Evolutionary conservation across 2,888 invertebrate genomes (phyloP).

Genomic region (Xestia ashworthii): DNA sequence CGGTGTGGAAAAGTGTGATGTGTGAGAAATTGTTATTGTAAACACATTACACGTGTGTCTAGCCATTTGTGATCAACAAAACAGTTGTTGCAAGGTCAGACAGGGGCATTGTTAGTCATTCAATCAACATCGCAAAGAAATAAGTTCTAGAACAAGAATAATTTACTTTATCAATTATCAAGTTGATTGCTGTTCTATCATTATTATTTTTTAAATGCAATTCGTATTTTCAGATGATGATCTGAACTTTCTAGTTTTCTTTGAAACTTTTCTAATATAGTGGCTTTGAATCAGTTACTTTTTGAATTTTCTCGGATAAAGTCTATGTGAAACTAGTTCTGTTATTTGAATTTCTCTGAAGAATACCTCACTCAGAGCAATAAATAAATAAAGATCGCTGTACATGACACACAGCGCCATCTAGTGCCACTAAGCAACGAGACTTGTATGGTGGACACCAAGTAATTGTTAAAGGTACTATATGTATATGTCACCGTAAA

Average conservation of each 20-base stretch:
- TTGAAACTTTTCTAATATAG: not conserved
- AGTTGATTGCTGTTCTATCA: not conserved
- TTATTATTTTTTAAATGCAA: not conserved
- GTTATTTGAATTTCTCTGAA: not conserved
- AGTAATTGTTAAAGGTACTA: too few relatives aligned
- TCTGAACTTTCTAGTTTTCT: not conserved
- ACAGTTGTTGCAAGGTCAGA: conserved; percentile 26
- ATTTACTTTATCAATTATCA: not conserved
- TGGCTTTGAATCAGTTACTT: not conserved
- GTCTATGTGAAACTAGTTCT: not conserved
- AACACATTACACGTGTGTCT: not conserved
- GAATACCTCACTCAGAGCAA: not conserved
- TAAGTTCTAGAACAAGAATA: not conserved
- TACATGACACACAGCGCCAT: too few relatives aligned
- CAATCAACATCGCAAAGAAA: conserved; percentile 13
- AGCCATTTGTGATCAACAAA: conserved; percentile 9
- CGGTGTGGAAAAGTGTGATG: too few relatives aligned
- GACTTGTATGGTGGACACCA: too few relatives aligned
- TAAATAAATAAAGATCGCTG: too few relatives aligned
- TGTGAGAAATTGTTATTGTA: not conserved
- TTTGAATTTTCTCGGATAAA: not conserved
- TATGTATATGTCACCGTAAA: too few relatives aligned
- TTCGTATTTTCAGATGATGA: not conserved
- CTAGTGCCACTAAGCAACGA: too few relatives aligned
- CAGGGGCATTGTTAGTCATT: conserved; percentile 13